These are phyloP conservation scores for Sinotaia quadrata DNA, from an alignment of 2,888 invertebrate species.

Conservation along the genomic window DNA sequence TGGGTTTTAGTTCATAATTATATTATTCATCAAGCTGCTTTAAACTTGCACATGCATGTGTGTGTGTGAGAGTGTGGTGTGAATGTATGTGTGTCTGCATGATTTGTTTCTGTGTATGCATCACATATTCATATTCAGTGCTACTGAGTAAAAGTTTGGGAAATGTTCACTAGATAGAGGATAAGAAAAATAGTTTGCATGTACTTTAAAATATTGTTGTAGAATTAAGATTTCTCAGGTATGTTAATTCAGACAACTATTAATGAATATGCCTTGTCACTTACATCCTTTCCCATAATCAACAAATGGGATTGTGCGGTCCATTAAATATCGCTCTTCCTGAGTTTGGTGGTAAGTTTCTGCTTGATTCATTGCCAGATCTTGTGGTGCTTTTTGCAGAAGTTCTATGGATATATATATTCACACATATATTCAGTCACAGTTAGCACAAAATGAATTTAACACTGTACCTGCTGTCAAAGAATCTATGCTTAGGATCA, in stretches of 20 bases:
- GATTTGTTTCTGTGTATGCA: too few relatives aligned
- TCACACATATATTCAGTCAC: background rate
- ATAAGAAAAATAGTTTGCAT: background rate
- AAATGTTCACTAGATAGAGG: too few relatives aligned
- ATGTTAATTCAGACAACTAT: too few relatives aligned
- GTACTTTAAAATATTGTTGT: background rate
- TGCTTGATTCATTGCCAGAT: constrained; percentile 70
- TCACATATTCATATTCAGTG: too few relatives aligned
- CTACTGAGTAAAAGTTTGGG: too few relatives aligned
- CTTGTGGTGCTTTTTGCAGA: constrained; percentile 66
- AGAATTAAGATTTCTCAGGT: too few relatives aligned
- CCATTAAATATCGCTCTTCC: constrained; percentile 69
- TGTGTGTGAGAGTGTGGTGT: constrained; percentile 11
- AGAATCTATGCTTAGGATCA: too few relatives aligned
- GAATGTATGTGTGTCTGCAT: constrained; percentile 5
- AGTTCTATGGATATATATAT: constrained; percentile 54
- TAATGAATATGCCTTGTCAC: constrained; percentile 41
- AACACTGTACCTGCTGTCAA: too few relatives aligned
- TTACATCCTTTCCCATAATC: constrained; percentile 72
- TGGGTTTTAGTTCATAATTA: too few relatives aligned
- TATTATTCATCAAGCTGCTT: too few relatives aligned
- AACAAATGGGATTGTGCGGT: constrained; percentile 68
- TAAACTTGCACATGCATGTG: background rate
- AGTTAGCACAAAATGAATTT: too few relatives aligned
- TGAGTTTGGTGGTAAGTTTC: constrained; percentile 65